Base-by-base conservation (phyloP, 2,888 invertebrate species). In the Cheilosia grossa region DNA sequence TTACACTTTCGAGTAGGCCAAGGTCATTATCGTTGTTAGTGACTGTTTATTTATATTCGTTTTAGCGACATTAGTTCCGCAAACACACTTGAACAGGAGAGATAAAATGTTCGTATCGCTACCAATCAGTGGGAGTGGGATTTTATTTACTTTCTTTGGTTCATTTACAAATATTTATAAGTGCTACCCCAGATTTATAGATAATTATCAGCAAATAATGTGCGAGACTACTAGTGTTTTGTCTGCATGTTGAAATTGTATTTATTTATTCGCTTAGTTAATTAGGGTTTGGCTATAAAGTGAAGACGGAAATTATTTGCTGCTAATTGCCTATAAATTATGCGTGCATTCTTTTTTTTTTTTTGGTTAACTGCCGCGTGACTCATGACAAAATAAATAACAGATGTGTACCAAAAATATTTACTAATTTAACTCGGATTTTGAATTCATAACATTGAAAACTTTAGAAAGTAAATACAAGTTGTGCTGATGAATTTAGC, bases 1-100 rank as follows among this genome's bases (percentile, higher is more conserved):
- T 63, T 69, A 73, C 49, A 53, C 33, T 51, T 61, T 54, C 33
- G 72, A 73, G 67, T 78, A 49, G 82, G 78, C 56, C 82, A 82
- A 82, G 82, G 82, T 79, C 73, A 56, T 79, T 69, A 58, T 40
- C n/a, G 51, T 59, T 67, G 63, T 51, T 67, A 33, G 44, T 17
- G 51, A 24, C 51, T 51, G 10, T 69, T 51, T 61, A 42, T 59
- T 67, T 75, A 67, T 42, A 19, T 51, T 19, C 37, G 37, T 13
- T 37, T 37, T 30, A 44, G 37, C 42, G 51, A 44, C 21, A 67
- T 59, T 30, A 33, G 30, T 51, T 53, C 49, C 19, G 27, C 37
- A 66, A 30, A 67, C 40, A 75, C 66, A 42, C 30, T 53, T 61
- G 42, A 51, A 42, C 1, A 40, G 51, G 49, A n/a, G 15, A 17